These are phyloP conservation scores for Hipposideros armiger DNA, from an alignment of 2,113 vertebrate genomes.

Conservation along the genomic window DNA sequence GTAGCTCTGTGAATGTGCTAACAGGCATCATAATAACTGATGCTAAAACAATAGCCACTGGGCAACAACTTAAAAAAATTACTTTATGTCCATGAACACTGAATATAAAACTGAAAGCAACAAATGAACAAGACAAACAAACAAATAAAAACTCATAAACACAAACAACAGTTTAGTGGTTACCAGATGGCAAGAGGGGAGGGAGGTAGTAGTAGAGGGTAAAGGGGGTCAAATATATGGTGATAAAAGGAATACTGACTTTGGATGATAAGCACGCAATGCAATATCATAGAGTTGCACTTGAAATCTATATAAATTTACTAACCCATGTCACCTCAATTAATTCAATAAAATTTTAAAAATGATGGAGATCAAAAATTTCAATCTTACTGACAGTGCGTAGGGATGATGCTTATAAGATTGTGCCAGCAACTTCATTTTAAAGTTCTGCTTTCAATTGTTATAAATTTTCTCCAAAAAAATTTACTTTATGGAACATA, in stretches of 20 bases:
- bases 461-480: slow-evolving; percentile 66
- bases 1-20: not conserved
- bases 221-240: too few relatives aligned
- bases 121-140: too few relatives aligned
- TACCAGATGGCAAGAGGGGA: too few relatives aligned
- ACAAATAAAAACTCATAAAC: too few relatives aligned
- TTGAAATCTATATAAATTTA: too few relatives aligned
- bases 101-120: too few relatives aligned
- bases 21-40: not conserved
- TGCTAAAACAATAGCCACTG: not conserved
- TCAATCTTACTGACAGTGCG: slow-evolving; percentile 66
- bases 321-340: too few relatives aligned
- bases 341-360: not conserved
- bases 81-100: not conserved
- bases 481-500: not conserved
- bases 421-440: slow-evolving; percentile 41
- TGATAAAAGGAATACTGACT: too few relatives aligned
- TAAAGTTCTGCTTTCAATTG: slow-evolving; percentile 55
- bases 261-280: too few relatives aligned
- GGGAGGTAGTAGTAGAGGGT: too few relatives aligned
- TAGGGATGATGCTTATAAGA: slow-evolving; percentile 25
- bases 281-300: too few relatives aligned
- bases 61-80: not conserved
- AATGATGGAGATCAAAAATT: slow-evolving; percentile 65
- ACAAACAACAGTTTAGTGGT: too few relatives aligned